Conservation (phyloP, 2,888 invertebrate species). For the Acleris holmiana region DNA sequence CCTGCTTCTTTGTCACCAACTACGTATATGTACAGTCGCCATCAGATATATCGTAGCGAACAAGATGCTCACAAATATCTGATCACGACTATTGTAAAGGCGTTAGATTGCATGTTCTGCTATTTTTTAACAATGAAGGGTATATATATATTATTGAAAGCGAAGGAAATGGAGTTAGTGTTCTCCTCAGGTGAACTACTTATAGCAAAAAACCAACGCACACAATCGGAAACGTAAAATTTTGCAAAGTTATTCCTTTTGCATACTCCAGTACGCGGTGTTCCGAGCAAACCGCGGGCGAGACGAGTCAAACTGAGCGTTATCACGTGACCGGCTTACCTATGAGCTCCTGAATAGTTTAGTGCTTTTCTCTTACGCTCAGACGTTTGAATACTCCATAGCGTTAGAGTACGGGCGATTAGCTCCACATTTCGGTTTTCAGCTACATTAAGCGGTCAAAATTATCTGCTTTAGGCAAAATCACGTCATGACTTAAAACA, state of each 20-base stretch:
- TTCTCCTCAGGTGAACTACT: neutral
- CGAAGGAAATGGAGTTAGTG: too few relatives aligned
- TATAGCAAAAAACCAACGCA: neutral
- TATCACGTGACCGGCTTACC: conserved; percentile 31
- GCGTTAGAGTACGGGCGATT: conserved; percentile 5
- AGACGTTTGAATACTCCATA: conserved; percentile 20
- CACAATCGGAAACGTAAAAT: conserved; percentile 10
- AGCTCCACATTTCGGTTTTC: conserved; percentile 11
- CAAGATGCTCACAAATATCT: too few relatives aligned
- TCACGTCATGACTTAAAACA: neutral
- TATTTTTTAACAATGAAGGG: too few relatives aligned
- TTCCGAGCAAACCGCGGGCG: conserved; percentile 25
- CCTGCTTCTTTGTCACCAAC: too few relatives aligned
- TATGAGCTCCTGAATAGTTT: conserved; percentile 20
- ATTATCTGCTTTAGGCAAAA: neutral
- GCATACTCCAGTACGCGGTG: conserved; percentile 11
- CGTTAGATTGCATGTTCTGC: too few relatives aligned
- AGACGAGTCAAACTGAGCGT: conserved; percentile 35
- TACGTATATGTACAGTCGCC: too few relatives aligned
- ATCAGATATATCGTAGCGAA: too few relatives aligned
- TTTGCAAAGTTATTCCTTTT: conserved; percentile 23
- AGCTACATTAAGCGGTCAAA: conserved; percentile 9
- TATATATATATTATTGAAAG: too few relatives aligned
- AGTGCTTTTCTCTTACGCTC: conserved; percentile 20
- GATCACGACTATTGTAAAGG: too few relatives aligned